phyloP scores from a whole-genome alignment of 35 echinoderm and acorn worm species.

The Apostichopus californicus region DNA sequence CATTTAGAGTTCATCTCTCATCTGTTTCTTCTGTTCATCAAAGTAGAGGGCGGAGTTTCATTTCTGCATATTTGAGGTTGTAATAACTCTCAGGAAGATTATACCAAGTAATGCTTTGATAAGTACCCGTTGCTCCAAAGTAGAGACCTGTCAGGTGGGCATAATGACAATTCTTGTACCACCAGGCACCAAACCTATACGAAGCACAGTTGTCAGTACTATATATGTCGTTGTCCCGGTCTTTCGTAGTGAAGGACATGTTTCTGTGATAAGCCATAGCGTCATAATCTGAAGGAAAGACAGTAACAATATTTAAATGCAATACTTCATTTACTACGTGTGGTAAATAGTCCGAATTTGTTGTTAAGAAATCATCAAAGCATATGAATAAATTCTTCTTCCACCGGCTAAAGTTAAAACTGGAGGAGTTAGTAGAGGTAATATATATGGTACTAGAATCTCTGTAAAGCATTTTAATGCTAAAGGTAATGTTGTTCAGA shows the following conservation, averaged over 20 bases:
- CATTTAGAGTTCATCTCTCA: too few relatives aligned
- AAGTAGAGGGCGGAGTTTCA: neutral
- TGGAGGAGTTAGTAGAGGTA: too few relatives aligned
- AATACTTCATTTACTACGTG: too few relatives aligned
- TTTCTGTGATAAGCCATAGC: constrained; percentile 7
- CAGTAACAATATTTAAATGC: neutral
- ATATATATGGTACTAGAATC: too few relatives aligned
- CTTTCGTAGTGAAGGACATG: constrained; percentile 9
- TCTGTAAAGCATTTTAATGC: too few relatives aligned
- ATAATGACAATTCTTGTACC: neutral
- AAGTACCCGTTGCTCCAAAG: neutral
- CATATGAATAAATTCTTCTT: too few relatives aligned
- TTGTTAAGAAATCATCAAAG: too few relatives aligned
- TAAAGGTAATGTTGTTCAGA: too few relatives aligned
- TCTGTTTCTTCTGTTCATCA: neutral
- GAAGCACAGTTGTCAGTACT: neutral
- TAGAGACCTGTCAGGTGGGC: neutral
- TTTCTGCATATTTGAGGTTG: constrained; percentile 19
- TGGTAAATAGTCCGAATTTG: too few relatives aligned
- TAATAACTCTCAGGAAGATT: neutral
- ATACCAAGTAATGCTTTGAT: neutral
- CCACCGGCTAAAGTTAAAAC: too few relatives aligned
- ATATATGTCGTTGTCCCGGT: neutral
- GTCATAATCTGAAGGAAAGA: constrained; percentile 1
- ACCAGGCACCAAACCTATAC: neutral